A percentile compares a stretch with the other conserved stretches of the same genome.
Conservation (phyloP, 1,140 invertebrate genomes). For the Drosophila simulans region DNA sequence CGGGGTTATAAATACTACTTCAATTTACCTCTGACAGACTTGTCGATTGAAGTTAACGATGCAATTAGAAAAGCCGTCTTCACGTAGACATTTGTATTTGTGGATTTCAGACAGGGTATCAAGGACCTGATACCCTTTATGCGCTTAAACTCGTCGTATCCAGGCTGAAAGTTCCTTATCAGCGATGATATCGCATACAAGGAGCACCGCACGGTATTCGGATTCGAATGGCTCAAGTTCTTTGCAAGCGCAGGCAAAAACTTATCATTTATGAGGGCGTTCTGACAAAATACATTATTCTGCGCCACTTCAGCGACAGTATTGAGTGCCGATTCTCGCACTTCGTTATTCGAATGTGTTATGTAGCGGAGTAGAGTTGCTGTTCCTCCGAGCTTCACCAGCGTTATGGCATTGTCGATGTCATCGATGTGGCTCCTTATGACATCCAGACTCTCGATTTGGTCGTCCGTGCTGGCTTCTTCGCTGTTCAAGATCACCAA, state of each 20-base stretch:
- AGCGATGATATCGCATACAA: constrained; percentile 65
- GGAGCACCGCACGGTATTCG: constrained; percentile 45
- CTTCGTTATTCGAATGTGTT: constrained; percentile 11
- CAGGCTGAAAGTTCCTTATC: constrained; percentile 57
- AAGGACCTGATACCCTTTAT: constrained; percentile 45
- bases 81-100: constrained; percentile 46
- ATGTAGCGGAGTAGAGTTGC: constrained; percentile 32
- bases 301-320: constrained; percentile 65
- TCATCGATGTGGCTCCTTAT: constrained; percentile 67
- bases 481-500: constrained; percentile 31
- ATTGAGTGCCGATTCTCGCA: constrained; percentile 39
- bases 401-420: constrained; percentile 57
- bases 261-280: constrained; percentile 49
- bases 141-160: constrained; percentile 46
- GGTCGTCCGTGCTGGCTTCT: constrained; percentile 35
- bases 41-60: constrained; percentile 43
- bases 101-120: constrained; percentile 40
- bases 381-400: constrained; percentile 60
- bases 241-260: constrained; percentile 36
- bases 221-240: constrained; percentile 51
- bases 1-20: background rate
- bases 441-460: constrained; percentile 46
- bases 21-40: constrained; percentile 35
- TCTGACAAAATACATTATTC: constrained; percentile 63
- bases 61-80: constrained; percentile 66